Evolutionary conservation across 2,113 vertebrate genomes (phyloP).

Genomic region (Mirounga angustirostris): DNA sequence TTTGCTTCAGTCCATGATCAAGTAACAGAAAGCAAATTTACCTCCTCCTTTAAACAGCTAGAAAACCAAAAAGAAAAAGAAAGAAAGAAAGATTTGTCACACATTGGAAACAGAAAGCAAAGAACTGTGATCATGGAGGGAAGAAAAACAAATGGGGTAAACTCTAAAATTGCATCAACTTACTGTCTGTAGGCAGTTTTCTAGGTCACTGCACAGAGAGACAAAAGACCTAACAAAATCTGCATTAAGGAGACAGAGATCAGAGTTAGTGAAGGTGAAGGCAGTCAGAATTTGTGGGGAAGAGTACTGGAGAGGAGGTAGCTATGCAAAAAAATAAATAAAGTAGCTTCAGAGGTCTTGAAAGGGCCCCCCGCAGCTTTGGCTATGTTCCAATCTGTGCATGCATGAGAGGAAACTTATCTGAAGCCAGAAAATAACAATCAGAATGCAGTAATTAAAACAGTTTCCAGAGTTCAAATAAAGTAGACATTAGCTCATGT

Average conservation of each 20-base stretch:
- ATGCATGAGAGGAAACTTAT: background rate
- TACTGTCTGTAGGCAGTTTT: conserved; percentile 47
- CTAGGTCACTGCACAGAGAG: conserved; percentile 45
- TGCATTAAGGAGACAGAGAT: background rate
- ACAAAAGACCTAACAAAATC: background rate
- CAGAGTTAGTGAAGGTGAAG: background rate
- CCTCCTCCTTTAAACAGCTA: background rate
- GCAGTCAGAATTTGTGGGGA: background rate
- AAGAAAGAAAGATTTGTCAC: background rate
- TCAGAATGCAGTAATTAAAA: background rate
- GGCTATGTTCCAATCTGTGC: background rate
- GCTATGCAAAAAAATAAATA: background rate
- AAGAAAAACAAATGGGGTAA: background rate
- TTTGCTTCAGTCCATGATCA: background rate
- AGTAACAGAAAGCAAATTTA: background rate
- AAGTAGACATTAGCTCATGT: background rate
- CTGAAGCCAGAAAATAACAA: background rate
- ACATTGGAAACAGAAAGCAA: background rate
- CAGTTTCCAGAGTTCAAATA: background rate
- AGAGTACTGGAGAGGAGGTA: background rate
- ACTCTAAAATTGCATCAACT: background rate
- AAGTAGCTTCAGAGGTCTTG: background rate
- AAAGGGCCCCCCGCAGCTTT: background rate
- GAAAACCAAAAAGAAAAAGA: background rate
- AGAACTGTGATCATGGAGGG: background rate